Evolutionary conservation across 2,113 vertebrate genomes (phyloP).

Genomic region (Rhabdornis inornatus): DNA sequence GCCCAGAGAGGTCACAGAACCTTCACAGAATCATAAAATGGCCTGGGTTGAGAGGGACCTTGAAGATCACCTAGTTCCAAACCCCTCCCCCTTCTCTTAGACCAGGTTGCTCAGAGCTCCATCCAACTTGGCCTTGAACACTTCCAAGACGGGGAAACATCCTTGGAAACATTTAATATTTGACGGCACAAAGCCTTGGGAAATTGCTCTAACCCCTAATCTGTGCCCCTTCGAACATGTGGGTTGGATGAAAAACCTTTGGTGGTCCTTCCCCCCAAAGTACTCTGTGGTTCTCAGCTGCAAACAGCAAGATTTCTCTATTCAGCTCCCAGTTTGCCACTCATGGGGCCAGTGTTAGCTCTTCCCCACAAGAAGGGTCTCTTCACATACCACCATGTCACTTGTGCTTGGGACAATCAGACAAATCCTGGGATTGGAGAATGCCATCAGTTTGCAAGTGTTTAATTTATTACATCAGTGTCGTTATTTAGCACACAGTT

Average conservation of each 20-base stretch:
- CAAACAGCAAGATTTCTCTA: background rate
- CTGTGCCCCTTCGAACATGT: fast-evolving
- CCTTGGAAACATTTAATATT: background rate
- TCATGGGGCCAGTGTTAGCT: background rate
- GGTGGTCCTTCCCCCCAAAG: background rate
- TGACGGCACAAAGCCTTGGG: background rate
- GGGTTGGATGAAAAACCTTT: background rate
- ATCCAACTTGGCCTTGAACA: background rate
- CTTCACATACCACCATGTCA: background rate
- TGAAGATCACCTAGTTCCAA: background rate
- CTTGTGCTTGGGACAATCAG: background rate
- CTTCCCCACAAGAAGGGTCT: background rate
- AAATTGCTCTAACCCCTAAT: background rate
- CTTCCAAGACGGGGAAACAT: background rate
- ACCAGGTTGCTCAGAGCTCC: background rate
- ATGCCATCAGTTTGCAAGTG: background rate
- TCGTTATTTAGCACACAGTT: fast-evolving
- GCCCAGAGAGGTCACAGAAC: background rate
- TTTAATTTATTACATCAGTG: background rate
- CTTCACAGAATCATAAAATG: fast-evolving
- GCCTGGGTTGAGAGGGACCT: background rate
- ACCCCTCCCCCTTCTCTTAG: background rate
- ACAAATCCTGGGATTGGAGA: background rate
- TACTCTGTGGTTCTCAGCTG: background rate
- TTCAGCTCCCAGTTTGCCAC: background rate